Evolutionary conservation across 2,113 vertebrate genomes (phyloP).

Genomic region (Gasterosteus nipponicus): DNA sequence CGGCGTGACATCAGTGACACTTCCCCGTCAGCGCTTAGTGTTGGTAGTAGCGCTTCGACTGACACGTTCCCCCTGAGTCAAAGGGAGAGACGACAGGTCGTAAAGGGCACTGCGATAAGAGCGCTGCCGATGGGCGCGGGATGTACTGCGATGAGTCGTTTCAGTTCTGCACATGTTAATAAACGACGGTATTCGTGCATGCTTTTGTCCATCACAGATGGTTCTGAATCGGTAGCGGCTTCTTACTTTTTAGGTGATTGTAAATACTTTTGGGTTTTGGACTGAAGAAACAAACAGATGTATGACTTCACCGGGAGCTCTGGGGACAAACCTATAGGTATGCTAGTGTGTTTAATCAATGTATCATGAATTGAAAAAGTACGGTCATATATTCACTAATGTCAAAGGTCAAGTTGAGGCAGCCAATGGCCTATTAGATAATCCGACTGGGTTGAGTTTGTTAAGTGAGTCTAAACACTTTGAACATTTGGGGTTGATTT

Average conservation of each 20-base stretch:
- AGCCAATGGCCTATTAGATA: not conserved
- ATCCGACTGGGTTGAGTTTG: not conserved
- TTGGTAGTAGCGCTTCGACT: constrained; percentile 28
- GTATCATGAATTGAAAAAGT: not conserved
- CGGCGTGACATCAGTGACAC: constrained; percentile 56
- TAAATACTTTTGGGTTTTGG: not conserved
- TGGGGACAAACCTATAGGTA: not conserved
- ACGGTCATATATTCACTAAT: not conserved
- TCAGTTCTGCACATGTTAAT: not conserved
- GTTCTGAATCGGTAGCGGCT: not conserved
- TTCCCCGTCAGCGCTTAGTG: constrained; percentile 56
- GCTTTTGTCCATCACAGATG: not conserved
- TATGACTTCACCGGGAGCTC: not conserved
- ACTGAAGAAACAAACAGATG: not conserved
- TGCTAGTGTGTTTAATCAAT: not conserved
- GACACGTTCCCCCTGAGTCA: constrained; percentile 46
- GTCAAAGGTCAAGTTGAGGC: not conserved
- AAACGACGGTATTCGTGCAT: too few relatives aligned
- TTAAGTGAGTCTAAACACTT: not conserved
- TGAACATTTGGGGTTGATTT: not conserved
- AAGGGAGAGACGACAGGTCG: constrained; percentile 14
- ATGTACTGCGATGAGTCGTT: not conserved
- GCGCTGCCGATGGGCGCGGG: not conserved
- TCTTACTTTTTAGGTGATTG: not conserved
- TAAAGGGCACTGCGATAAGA: constrained; percentile 37